A percentile compares a stretch with the other conserved stretches of the same genome.
phyloP scores from a whole-genome alignment of 1,140 invertebrate genomes.

The Saccostrea echinata region DNA sequence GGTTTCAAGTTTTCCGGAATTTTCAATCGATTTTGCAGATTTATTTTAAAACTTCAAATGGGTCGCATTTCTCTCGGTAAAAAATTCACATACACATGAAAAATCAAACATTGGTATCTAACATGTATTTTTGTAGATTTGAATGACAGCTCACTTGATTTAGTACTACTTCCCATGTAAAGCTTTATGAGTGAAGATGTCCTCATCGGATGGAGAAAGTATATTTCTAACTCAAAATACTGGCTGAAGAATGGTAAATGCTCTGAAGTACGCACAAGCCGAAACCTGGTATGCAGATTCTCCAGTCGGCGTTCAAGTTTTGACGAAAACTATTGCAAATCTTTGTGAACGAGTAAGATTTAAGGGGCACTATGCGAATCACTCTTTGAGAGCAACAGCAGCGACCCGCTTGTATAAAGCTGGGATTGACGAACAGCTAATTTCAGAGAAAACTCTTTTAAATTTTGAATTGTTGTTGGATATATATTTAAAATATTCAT shows the following conservation, averaged over 20 bases:
- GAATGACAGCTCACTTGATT: no score
- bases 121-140: not conserved
- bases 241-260: no score
- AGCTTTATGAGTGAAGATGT: no score
- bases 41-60: not conserved
- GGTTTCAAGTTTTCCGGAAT: not conserved
- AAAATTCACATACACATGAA: no score
- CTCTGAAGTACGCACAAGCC: not conserved
- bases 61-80: not conserved
- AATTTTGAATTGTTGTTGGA: no score
- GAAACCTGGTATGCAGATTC: not conserved
- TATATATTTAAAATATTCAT: no score
- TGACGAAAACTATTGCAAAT: not conserved
- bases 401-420: not conserved
- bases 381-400: conserved; percentile 49
- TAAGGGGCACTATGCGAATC: conserved; percentile 42
- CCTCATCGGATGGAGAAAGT: no score
- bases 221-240: no score
- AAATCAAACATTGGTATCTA: not conserved
- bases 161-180: no score
- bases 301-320: not conserved
- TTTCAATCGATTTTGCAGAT: no score
- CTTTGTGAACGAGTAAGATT: not conserved
- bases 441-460: no score
- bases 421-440: no score